These are phyloP conservation scores for Sarcophaga subvicina DNA, from an alignment of 2,888 invertebrate species.

Conservation along the genomic window DNA sequence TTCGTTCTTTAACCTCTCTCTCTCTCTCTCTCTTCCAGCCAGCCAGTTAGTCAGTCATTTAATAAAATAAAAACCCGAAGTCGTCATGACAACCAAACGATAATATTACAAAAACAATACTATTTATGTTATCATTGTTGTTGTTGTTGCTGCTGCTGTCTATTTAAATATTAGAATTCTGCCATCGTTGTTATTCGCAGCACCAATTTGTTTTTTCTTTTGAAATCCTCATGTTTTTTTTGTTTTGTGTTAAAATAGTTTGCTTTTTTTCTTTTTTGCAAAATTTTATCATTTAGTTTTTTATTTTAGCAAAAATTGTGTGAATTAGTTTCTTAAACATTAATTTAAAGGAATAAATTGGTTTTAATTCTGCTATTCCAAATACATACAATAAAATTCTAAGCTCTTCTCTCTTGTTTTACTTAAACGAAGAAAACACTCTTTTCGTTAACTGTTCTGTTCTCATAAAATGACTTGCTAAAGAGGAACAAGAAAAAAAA, in stretches of 20 bases:
- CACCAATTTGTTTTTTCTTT: neutral
- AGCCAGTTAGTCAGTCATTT: neutral
- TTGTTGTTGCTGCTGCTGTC: neutral
- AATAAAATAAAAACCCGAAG: slow-evolving; percentile 24
- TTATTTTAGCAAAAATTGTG: neutral
- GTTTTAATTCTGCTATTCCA: too few relatives aligned
- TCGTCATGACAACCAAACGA: slow-evolving; percentile 29
- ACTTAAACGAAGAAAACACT: too few relatives aligned
- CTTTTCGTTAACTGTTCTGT: too few relatives aligned
- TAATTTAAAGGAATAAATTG: too few relatives aligned
- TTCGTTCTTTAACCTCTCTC: slow-evolving; percentile 55
- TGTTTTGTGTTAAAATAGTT: neutral
- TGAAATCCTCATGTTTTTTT: neutral
- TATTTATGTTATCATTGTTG: slow-evolving; percentile 9
- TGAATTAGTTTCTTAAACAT: too few relatives aligned
- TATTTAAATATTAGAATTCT: neutral
- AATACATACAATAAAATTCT: too few relatives aligned
- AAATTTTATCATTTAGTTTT: neutral
- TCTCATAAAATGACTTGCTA: too few relatives aligned
- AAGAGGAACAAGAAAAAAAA: too few relatives aligned
- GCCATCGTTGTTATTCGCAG: neutral
- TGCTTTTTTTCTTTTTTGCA: neutral
- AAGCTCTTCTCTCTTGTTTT: too few relatives aligned
- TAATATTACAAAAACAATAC: slow-evolving; percentile 2
- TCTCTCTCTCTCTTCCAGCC: neutral